Conservation (phyloP, 2,113 vertebrate genomes). For the Ahaetulla prasina region DNA sequence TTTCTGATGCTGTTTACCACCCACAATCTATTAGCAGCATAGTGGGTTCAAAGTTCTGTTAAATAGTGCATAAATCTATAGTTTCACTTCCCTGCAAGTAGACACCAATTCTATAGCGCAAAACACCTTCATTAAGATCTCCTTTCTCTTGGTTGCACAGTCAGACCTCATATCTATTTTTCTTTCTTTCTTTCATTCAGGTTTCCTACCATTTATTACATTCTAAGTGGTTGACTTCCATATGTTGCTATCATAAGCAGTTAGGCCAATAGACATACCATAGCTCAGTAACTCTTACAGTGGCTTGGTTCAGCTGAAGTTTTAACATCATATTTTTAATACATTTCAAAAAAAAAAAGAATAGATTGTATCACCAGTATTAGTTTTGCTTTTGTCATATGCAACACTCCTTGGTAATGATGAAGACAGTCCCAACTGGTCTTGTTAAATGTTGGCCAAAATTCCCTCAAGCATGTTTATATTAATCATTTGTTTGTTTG, state of each 20-base stretch:
- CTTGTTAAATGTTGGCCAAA: neutral
- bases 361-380: neutral
- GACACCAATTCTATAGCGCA: neutral
- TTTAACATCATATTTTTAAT: neutral
- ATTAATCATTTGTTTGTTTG: no score
- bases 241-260: neutral
- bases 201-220: neutral
- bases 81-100: neutral
- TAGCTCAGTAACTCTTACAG: neutral
- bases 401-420: neutral
- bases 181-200: neutral
- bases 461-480: neutral
- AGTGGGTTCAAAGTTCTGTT: neutral
- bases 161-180: neutral
- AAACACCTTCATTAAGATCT: neutral
- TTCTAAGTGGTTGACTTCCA: neutral
- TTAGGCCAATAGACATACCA: neutral
- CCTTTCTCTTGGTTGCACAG: neutral
- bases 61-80: neutral
- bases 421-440: neutral
- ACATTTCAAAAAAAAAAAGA: neutral
- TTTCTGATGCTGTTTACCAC: neutral
- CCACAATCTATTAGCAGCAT: neutral
- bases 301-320: neutral
- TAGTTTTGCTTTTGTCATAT: neutral